Conservation (phyloP, 1,140 invertebrate genomes). For the Zaprionus inermis region DNA sequence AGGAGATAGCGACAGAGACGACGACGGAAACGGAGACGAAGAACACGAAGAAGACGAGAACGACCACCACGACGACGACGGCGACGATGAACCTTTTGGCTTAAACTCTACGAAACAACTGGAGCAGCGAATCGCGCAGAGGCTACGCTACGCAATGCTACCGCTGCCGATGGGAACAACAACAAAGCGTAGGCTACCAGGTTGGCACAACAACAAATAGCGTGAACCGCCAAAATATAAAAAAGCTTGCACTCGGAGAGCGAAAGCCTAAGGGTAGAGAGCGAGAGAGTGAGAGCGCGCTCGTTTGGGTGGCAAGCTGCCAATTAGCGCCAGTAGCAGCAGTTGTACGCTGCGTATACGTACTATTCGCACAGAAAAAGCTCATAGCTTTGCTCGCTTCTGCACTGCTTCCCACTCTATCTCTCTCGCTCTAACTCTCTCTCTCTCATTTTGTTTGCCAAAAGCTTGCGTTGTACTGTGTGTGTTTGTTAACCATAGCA, state of each 20-base stretch:
- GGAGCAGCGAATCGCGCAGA: constrained; percentile 60
- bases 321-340: constrained; percentile 44
- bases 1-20: constrained; percentile 23
- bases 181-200: constrained; percentile 48
- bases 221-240: constrained; percentile 54
- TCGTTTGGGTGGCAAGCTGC: constrained; percentile 42
- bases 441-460: constrained; percentile 1
- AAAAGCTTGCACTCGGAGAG: constrained; percentile 43
- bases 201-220: constrained; percentile 64
- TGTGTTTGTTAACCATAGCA: constrained; percentile 19
- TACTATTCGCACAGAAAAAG: constrained; percentile 38
- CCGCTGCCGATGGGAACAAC: constrained; percentile 29
- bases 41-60: constrained; percentile 16
- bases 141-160: constrained; percentile 37
- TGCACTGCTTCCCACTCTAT: not conserved
- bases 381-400: constrained; percentile 32
- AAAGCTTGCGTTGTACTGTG: constrained; percentile 38
- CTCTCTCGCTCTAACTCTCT: constrained; percentile 5
- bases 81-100: constrained; percentile 75
- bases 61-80: not conserved
- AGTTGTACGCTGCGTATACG: constrained; percentile 44
- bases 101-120: constrained; percentile 81
- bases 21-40: constrained; percentile 12
- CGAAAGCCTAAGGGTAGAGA: not conserved
- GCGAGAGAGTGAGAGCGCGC: constrained; percentile 22